Evolutionary conservation across 2,113 vertebrate species (phyloP).

Genomic region (Oophaga pumilio): DNA sequence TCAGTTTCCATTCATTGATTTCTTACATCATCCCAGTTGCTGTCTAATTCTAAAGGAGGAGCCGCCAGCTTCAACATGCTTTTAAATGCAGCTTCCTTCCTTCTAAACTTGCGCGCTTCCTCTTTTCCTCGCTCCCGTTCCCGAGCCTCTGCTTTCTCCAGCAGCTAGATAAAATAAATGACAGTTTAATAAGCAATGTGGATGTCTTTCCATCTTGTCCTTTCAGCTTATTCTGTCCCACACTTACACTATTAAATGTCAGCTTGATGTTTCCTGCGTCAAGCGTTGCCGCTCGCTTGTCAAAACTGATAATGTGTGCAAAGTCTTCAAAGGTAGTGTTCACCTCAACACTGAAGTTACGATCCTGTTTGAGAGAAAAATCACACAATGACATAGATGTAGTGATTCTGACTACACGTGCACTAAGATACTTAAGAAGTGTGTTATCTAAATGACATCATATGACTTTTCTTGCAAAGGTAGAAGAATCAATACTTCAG

Average conservation of each 20-base stretch:
- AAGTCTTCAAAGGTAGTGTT: constrained; percentile 77
- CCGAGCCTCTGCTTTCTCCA: constrained; percentile 75
- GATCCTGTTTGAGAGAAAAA: constrained; percentile 64
- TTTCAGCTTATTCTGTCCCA: neutral
- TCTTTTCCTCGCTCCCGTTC: constrained; percentile 75
- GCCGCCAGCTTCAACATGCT: constrained; percentile 75
- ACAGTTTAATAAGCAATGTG: neutral
- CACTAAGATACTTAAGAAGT: no score
- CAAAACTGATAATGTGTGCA: constrained; percentile 76
- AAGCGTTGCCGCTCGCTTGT: constrained; percentile 75
- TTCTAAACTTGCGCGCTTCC: constrained; percentile 70
- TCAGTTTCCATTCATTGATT: neutral
- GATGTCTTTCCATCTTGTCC: neutral
- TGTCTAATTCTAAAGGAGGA: constrained; percentile 70
- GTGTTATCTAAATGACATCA: no score
- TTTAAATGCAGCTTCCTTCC: constrained; percentile 74
- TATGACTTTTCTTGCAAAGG: no score
- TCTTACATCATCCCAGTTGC: constrained; percentile 73
- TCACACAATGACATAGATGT: neutral
- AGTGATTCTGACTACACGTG: neutral
- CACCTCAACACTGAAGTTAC: constrained; percentile 73
- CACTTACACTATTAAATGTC: constrained; percentile 76
- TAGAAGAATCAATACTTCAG: no score
- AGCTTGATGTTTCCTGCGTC: constrained; percentile 77
- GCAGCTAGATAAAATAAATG: constrained; percentile 63